Base-by-base conservation (phyloP, 2,113 vertebrate species). In the Elgaria multicarinata region DNA sequence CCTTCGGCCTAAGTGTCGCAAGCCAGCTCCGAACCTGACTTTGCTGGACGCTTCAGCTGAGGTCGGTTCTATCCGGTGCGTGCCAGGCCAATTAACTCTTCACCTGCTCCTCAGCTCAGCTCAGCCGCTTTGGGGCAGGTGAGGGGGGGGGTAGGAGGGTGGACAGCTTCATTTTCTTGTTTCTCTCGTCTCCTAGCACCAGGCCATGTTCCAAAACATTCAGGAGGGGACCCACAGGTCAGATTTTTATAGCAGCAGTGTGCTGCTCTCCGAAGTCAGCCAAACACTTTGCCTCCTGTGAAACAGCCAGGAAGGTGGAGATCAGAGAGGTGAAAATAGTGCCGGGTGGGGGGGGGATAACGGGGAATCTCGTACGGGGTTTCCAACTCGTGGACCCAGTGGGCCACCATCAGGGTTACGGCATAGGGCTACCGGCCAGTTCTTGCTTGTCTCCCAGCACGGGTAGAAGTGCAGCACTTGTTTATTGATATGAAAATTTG, bases 171-270 rank as follows among this genome's bases (percentile, higher is more conserved):
- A 0, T 66, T 83, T 64, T 14, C 44, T 87, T 81, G 85, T 87
- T 90, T 71, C 83, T 67, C 44, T 64, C 79, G 89, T 87, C 80
- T 82, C 89, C 85, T 90, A 83, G 89, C 85, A 55, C 85, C 79
- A 75, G 67, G 18, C 89, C 28, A 12, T 67, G 79, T 83, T 90
- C 85, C 89, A 90, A 83, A 90, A 83, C 85, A 87, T 55, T 87
- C 13, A 31, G 7, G 77, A 81, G 79, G 89, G 77, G 58, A 82
- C 55, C 55, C 1, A 44, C 62, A 31, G 89, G 85, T 87, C 85
- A 87, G 89, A 90, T 69, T 90, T 90, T 87, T 76, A 89, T 87
- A 90, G 85, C 80, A 69, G 85, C 71, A 67, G 42, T 64, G 78
- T n/a, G 42, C 4, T 55, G 69, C 75, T 90, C 83, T 89, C 53